Percentiles rank a stretch among this genome's conserved stretches.
phyloP scores from a whole-genome alignment of 2,888 invertebrate genomes.

The Drosophila basisetae region DNA sequence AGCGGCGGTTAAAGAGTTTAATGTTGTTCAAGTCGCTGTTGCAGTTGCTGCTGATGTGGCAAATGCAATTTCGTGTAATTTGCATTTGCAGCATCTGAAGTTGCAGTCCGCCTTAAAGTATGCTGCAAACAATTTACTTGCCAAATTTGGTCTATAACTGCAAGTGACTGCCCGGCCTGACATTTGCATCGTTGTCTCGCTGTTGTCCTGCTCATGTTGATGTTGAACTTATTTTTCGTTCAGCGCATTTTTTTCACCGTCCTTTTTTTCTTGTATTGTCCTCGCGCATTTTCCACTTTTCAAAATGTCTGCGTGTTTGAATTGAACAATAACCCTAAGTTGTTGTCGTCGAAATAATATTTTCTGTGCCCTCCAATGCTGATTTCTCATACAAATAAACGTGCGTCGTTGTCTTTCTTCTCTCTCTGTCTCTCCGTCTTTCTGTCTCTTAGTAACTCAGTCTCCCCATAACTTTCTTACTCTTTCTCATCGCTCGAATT shows the following conservation, averaged over 20 bases:
- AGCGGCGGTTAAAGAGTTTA: conserved; percentile 72
- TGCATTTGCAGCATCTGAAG: conserved; percentile 31
- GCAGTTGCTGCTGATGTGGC: conserved; percentile 26
- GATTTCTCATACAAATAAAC: conserved; percentile 75
- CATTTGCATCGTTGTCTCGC: conserved; percentile 31
- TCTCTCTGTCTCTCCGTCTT: conserved; percentile 2
- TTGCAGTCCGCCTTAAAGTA: conserved; percentile 53
- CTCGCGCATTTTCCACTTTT: conserved; percentile 46
- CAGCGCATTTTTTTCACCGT: not conserved
- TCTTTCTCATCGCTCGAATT: conserved; percentile 10
- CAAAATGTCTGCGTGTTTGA: conserved; percentile 73
- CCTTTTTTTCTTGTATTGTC: conserved; percentile 25
- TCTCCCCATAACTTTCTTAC: not conserved
- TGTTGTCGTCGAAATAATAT: conserved; percentile 80
- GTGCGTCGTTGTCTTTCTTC: conserved; percentile 32
- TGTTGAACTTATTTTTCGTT: conserved; percentile 32
- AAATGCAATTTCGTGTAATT: conserved; percentile 54
- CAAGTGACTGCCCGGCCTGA: conserved; percentile 60
- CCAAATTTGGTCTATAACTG: conserved; percentile 66
- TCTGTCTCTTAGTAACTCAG: not conserved
- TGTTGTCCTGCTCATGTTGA: conserved; percentile 41
- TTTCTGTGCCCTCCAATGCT: conserved; percentile 72
- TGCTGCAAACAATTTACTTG: conserved; percentile 56
- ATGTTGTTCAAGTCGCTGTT: conserved; percentile 43
- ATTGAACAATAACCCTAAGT: conserved; percentile 81